Conservation (phyloP, 2,113 vertebrate species). For the Zosterops hypoxanthus region DNA sequence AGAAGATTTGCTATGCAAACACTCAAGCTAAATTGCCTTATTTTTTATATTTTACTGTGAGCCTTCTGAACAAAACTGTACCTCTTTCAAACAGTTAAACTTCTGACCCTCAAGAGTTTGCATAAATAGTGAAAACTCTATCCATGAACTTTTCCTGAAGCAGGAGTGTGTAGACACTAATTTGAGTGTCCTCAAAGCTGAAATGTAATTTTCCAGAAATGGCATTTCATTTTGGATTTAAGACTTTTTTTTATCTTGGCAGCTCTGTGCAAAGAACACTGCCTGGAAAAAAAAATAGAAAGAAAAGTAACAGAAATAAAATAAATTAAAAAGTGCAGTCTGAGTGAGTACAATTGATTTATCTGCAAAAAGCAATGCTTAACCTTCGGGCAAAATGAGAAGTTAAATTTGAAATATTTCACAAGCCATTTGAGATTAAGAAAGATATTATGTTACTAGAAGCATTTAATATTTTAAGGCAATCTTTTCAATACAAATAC, state of each 20-base stretch:
- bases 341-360: neutral
- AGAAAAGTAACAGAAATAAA: neutral
- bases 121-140: neutral
- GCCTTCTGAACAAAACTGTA: neutral
- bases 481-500: neutral
- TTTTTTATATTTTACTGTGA: neutral
- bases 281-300: rapidly evolving
- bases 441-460: neutral
- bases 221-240: neutral
- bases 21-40: neutral
- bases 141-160: neutral
- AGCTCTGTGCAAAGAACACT: neutral
- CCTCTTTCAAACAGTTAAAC: neutral
- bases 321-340: neutral
- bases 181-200: neutral
- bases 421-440: neutral
- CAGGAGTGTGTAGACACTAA: neutral
- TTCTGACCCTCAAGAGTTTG: neutral
- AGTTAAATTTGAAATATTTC: neutral
- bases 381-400: neutral
- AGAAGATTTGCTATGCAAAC: neutral
- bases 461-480: neutral
- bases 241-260: neutral
- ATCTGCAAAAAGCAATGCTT: neutral
- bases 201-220: neutral